Base-by-base conservation (phyloP, 2,797 vertebrate genomes). In the Coreius guichenoti region DNA sequence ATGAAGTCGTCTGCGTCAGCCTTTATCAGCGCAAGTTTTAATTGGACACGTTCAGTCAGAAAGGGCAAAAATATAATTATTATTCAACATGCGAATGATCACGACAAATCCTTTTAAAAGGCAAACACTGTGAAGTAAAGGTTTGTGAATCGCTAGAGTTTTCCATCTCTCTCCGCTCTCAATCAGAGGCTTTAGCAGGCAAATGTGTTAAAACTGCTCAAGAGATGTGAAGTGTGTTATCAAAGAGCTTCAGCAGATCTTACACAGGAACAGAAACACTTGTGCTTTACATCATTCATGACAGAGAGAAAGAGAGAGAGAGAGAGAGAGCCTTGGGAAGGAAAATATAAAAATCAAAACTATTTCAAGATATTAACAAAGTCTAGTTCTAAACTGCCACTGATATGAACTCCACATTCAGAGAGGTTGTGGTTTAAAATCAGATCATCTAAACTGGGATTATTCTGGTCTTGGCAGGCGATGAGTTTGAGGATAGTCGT, bases 1-100 rank as follows among this genome's bases (percentile, higher is more conserved):
- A 84, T 86, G 58, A 61, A 85, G 86, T 26, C 58, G 61, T 83
- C 81, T 26, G 61, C 17, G 33, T 54, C 74, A 70, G 21, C 72
- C 75, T 69, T 82, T 85, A 80, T 85, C 45, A 63, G 72, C 23
- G 5, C 47, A 21, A 33, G 17, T 67, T 85, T 82, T 87, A 85
- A 89, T 83, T 89, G 86, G 67, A 87, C 72, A 77, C n/a, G 33
- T 86, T 89, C 63, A 77, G 23, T 69, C 43, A 45, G 54, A 87
- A 74, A 78, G 47, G 51, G 49, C 58, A 86, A 85, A 80, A 76
- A 51, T 51, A 68, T 43, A 29, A 68, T 90, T 87, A 82, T 51
- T 54, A 80, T 77, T 86, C 74, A 78, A 54, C 36, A 26, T 58
- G 51, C 45, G 56, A 82, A 67, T 39, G 33, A 29, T 56, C 43